Conservation (phyloP, 2,113 vertebrate genomes). For the Holacanthus passer region DNA sequence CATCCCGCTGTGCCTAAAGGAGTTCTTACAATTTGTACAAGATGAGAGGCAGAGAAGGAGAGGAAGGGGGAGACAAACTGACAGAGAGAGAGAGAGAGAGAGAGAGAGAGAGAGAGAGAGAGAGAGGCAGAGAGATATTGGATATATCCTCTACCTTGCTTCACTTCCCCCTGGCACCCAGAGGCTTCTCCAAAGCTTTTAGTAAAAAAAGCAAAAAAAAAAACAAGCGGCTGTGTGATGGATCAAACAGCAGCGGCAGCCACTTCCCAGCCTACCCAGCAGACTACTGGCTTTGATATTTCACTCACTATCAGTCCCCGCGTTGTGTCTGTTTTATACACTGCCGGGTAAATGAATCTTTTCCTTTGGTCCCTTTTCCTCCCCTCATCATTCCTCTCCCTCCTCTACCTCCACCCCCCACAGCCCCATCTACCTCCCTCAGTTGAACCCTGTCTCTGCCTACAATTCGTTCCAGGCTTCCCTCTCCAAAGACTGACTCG, state of each 20-base stretch:
- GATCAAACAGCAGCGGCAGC: constrained; percentile 75
- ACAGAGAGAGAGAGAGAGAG: constrained; percentile 51
- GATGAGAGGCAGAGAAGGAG: constrained; percentile 72
- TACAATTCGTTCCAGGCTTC: constrained; percentile 30
- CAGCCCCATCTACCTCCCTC: neutral
- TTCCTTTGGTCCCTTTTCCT: constrained; percentile 40
- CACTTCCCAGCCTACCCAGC: constrained; percentile 69
- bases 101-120: constrained; percentile 57
- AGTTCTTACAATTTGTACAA: constrained; percentile 72
- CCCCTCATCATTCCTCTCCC: neutral
- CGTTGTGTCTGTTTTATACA: constrained; percentile 59
- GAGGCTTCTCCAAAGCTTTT: constrained; percentile 81
- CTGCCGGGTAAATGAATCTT: constrained; percentile 57
- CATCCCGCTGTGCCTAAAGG: constrained; percentile 67
- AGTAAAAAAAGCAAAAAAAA: constrained; percentile 74
- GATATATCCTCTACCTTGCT: constrained; percentile 66
- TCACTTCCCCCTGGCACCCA: constrained; percentile 66
- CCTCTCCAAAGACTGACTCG: constrained; percentile 43
- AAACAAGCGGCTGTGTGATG: constrained; percentile 72
- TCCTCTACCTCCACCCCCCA: neutral
- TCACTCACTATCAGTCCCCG: constrained; percentile 75
- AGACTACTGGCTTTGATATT: constrained; percentile 77
- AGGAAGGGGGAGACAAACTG: constrained; percentile 46
- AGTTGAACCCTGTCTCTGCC: neutral
- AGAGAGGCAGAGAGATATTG: constrained; percentile 58